Conservation (phyloP, 2,113 vertebrate genomes). For the Symphodus melops region DNA sequence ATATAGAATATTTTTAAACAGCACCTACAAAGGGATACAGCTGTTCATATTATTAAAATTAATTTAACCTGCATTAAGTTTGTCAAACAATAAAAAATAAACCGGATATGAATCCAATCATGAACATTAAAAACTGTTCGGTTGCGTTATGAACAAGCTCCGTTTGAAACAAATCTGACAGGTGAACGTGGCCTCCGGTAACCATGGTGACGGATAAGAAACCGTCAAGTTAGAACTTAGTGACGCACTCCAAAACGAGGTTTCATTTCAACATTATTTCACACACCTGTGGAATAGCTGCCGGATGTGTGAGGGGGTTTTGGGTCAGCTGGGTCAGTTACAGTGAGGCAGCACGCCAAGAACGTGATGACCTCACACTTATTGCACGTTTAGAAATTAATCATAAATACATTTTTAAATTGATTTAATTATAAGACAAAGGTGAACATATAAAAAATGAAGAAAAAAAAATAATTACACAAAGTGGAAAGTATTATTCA, state of each 20-base stretch:
- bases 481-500: no score
- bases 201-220: constrained; percentile 58
- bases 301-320: not conserved
- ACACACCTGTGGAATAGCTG: constrained; percentile 44
- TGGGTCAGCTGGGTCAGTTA: not conserved
- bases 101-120: no score
- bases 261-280: no score
- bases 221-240: constrained; percentile 14
- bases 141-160: not conserved
- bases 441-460: no score
- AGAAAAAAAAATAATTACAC: no score
- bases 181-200: constrained; percentile 59
- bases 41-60: no score
- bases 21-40: no score
- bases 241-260: not conserved
- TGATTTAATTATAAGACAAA: no score
- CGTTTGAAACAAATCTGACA: constrained; percentile 29
- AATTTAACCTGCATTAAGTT: no score
- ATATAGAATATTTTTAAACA: no score
- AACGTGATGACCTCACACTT: not conserved
- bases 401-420: not conserved
- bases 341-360: no score
- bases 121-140: no score
- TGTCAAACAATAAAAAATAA: not conserved
- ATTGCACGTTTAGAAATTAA: not conserved